Evolutionary conservation across 2,113 vertebrate genomes (phyloP), one percentile per base, ranked within the genome.

Genomic region (Centrocercus urophasianus): DNA sequence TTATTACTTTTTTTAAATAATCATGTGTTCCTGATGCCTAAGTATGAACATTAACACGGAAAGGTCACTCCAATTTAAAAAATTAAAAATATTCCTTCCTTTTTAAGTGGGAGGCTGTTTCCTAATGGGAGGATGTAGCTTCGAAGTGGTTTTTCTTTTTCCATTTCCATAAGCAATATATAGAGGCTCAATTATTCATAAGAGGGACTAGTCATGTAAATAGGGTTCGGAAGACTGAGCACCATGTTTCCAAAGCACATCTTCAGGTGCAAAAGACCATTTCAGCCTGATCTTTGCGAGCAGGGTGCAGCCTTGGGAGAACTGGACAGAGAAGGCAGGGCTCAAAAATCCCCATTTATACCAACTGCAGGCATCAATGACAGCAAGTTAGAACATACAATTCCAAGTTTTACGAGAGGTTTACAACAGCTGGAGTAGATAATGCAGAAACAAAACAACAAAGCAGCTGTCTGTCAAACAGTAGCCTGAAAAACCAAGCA

Each of bases 171-270:
- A 90, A 86, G 79, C 82, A 91, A 93, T 83, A 69, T 22, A 47
- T 20, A 80, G 60, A 91, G 79, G 52, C 74, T 95, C 42, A 89
- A 83, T 80, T 93, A 95, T 91, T 95, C 52, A 47, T 88, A 83
- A 88, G 82, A 88, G 67, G 47, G 48, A 88, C 79, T 57, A 91
- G 56, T 38, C 85, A 71, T 83, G 89, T 86, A 95, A 88, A 83
- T 77, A 88, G 91, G 50, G 32, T 34, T 42, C 63, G 69, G 57
- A 94, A 91, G 85, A 63, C 57, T 36, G 27, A 92, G 67, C 61
- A 85, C 82, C 38, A 72, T 54, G 61, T 93, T 90, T 70, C 79
- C 85, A 64, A 81, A 74, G 70, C 52, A 71, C 36, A 30, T 61
- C 60, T 88, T 60, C 90, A 90, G 72, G 52, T 6, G 2, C 24